Evolutionary conservation across 2,113 vertebrate species (phyloP).

Genomic region (Silurus glanis): DNA sequence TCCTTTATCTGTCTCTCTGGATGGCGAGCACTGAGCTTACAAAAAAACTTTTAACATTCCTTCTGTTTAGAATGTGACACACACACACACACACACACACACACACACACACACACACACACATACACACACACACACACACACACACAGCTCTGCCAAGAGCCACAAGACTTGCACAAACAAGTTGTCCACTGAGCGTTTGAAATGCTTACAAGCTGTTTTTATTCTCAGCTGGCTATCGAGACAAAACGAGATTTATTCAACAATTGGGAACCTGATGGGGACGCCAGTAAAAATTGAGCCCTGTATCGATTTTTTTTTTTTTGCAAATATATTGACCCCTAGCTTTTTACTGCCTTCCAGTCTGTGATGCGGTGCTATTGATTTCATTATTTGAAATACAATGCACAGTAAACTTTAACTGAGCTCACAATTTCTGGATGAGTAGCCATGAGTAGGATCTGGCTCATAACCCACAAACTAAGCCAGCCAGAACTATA

Average conservation of each 20-base stretch:
- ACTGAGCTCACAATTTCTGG: constrained; percentile 37
- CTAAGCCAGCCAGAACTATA: neutral
- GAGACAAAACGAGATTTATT: constrained; percentile 33
- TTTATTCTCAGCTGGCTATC: constrained; percentile 11
- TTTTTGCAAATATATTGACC: constrained; percentile 31
- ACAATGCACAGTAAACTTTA: constrained; percentile 42
- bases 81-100: too few relatives aligned
- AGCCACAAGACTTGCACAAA: constrained; percentile 22
- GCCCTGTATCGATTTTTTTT: constrained; percentile 31
- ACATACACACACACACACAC: too few relatives aligned
- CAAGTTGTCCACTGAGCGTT: neutral
- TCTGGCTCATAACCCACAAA: neutral
- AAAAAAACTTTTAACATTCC: neutral
- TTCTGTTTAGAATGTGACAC: constrained; percentile 18
- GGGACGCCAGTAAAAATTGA: constrained; percentile 25
- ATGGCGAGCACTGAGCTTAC: neutral
- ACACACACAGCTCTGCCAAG: constrained; percentile 18
- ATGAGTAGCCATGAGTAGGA: constrained; percentile 31
- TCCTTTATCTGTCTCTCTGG: constrained; percentile 7
- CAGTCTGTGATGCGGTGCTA: neutral
- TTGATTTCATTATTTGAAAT: constrained; percentile 46
- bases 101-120: too few relatives aligned
- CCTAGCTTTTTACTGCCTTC: constrained; percentile 10
- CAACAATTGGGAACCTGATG: constrained; percentile 26
- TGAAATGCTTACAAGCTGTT: constrained; percentile 28